Percentiles rank a stretch among this genome's conserved stretches.
Conservation (phyloP, 53 echinoderm and acorn worm genomes). For the Temnopleurus reevesii region DNA sequence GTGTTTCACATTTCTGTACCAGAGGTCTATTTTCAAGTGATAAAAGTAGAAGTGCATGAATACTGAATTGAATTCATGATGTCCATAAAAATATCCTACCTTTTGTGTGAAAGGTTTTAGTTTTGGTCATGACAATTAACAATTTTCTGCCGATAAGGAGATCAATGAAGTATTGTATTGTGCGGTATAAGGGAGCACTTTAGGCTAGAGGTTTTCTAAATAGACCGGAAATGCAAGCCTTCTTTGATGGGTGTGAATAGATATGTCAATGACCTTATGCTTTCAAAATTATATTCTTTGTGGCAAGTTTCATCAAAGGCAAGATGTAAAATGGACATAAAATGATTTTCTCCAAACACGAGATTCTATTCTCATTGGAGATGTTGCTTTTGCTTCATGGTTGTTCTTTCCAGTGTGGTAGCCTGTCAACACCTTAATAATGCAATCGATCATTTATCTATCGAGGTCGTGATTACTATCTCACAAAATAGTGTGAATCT, state of each 20-base stretch:
- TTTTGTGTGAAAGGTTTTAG: neutral
- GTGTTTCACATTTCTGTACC: too few species aligned
- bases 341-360: neutral
- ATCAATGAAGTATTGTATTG: neutral
- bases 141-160: neutral
- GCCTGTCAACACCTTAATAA: conserved; percentile 4
- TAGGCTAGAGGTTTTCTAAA: neutral
- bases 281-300: neutral
- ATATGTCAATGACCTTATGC: neutral
- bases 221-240: neutral
- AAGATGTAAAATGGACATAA: neutral
- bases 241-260: conserved; percentile 1
- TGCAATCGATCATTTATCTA: conserved; percentile 5
- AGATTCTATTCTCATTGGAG: neutral
- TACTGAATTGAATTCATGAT: neutral
- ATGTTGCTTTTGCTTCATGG: conserved; percentile 11
- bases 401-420: neutral
- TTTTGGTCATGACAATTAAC: neutral
- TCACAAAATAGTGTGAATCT: neutral
- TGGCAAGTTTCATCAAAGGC: conserved; percentile 16
- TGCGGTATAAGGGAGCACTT: too few species aligned
- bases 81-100: neutral
- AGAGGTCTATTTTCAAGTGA: too few species aligned
- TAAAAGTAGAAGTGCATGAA: too few species aligned
- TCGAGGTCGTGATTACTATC: neutral